Percentiles rank a stretch among this genome's conserved stretches.
These are phyloP conservation scores for Toxotes jaculatrix DNA, from an alignment of 2,113 vertebrate genomes.

Conservation along the genomic window DNA sequence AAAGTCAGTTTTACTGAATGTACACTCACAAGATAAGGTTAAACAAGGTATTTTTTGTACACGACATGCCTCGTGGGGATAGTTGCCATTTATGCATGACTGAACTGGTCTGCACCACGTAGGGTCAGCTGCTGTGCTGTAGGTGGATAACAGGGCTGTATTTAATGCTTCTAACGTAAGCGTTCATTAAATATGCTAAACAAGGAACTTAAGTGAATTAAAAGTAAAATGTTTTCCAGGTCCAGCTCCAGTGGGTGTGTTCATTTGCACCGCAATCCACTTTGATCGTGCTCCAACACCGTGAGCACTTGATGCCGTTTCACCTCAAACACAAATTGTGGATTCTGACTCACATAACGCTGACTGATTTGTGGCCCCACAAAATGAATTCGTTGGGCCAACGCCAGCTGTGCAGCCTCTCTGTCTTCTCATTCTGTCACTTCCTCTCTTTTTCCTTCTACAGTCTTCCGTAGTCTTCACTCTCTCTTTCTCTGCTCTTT, in stretches of 20 bases:
- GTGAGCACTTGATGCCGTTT: conserved; percentile 56
- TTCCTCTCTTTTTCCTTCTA: conserved; percentile 53
- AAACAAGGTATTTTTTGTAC: conserved; percentile 67
- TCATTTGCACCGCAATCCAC: conserved; percentile 47
- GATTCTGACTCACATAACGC: conserved; percentile 63
- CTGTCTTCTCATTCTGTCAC: conserved; percentile 58
- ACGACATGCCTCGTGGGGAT: conserved; percentile 64
- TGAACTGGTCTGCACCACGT: conserved; percentile 63
- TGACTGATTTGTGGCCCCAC: conserved; percentile 71
- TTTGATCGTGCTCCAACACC: conserved; percentile 60
- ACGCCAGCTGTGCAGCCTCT: conserved; percentile 71
- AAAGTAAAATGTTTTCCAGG: conserved; percentile 46
- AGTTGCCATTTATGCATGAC: conserved; percentile 80
- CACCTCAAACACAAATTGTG: conserved; percentile 56
- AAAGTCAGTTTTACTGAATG: conserved; percentile 60
- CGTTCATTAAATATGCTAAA: conserved; percentile 62
- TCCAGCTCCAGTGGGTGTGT: conserved; percentile 22
- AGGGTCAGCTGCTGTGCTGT: conserved; percentile 64
- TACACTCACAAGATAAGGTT: conserved; percentile 64
- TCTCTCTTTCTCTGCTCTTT: conserved; percentile 30
- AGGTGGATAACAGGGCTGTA: conserved; percentile 58
- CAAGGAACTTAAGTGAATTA: conserved; percentile 56
- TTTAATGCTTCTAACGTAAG: conserved; percentile 55
- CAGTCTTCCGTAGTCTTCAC: conserved; percentile 48
- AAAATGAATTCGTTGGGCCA: conserved; percentile 73